Evolutionary conservation across 2,113 vertebrate species (phyloP).

Genomic region (Cisticola juncidis): DNA sequence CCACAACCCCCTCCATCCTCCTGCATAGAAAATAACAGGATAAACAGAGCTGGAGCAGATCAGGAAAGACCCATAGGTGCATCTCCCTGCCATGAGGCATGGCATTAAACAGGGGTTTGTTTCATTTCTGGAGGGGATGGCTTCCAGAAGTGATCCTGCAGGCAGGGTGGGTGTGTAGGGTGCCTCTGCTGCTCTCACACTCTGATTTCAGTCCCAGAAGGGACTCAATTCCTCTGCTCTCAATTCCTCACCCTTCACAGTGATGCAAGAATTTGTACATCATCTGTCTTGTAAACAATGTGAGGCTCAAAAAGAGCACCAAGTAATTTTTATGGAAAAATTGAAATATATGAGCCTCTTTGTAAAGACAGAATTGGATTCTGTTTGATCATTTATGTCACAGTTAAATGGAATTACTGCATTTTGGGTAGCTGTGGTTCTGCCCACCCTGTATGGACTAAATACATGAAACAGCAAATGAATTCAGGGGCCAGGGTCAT

Average conservation of each 20-base stretch:
- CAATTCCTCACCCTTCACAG: not conserved
- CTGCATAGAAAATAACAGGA: not conserved
- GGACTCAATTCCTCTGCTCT: not conserved
- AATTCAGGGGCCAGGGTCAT: not conserved
- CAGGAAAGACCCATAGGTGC: not conserved
- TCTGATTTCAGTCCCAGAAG: not conserved
- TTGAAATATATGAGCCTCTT: not conserved
- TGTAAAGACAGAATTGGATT: not conserved
- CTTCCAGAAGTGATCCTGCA: not conserved
- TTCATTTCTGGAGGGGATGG: not conserved
- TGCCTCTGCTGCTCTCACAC: not conserved
- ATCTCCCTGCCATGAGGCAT: not conserved
- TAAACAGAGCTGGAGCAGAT: not conserved
- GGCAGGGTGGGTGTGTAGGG: fast-evolving
- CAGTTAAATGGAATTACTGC: not conserved
- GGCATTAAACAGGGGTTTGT: not conserved
- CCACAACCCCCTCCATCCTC: fast-evolving
- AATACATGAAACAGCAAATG: not conserved
- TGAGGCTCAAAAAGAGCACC: fast-evolving
- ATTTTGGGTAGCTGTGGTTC: not conserved
- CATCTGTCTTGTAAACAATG: not conserved
- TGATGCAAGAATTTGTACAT: not conserved
- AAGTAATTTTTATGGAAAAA: not conserved
- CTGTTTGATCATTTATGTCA: not conserved
- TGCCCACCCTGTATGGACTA: fast-evolving